Conservation (phyloP, 2,113 vertebrate species). For the Microtus richardsoni region DNA sequence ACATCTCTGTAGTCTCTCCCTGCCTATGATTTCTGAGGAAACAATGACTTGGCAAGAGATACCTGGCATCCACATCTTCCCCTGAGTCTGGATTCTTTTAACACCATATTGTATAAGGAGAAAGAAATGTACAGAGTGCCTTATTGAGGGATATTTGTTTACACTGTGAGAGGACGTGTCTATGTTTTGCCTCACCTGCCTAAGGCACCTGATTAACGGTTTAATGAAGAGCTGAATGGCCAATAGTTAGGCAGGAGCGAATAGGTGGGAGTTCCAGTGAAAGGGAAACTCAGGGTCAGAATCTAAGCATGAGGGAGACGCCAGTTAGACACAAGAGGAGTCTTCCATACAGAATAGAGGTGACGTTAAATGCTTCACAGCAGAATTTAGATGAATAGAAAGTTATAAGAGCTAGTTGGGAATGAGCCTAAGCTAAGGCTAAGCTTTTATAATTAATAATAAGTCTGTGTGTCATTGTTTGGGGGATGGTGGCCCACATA, state of each 20-base stretch:
- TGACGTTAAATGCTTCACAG: background rate
- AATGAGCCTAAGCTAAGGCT: background rate
- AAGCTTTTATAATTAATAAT: background rate
- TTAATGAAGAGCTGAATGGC: background rate
- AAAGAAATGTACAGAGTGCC: background rate
- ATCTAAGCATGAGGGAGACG: background rate
- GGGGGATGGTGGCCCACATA: background rate
- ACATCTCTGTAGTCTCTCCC: background rate
- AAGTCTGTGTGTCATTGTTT: background rate
- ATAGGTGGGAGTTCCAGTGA: background rate
- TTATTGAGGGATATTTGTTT: background rate
- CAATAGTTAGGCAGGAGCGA: background rate
- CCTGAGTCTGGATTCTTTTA: background rate
- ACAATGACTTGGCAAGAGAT: background rate
- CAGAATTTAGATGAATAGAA: background rate
- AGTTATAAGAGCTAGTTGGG: background rate
- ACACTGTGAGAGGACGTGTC: background rate
- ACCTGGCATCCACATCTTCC: background rate
- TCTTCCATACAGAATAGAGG: background rate
- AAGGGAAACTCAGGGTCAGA: background rate
- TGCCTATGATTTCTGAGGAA: background rate
- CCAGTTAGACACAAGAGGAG: background rate
- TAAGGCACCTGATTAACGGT: background rate
- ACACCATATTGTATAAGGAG: background rate
- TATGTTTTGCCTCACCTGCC: background rate